Conservation (phyloP, 2,113 vertebrate genomes). For the Pipra filicauda region DNA sequence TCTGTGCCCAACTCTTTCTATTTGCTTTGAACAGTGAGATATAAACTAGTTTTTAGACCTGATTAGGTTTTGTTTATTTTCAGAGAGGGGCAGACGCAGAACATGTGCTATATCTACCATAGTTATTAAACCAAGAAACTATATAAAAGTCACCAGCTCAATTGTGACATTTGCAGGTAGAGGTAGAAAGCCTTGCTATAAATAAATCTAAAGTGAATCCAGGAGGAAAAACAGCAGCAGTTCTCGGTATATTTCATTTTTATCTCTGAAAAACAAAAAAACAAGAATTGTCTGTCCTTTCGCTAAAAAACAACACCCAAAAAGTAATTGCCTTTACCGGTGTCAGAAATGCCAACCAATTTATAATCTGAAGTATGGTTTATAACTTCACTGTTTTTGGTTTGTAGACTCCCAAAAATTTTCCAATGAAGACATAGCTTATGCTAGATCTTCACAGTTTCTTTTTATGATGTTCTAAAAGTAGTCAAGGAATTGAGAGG, state of each 20-base stretch:
- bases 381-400: background rate
- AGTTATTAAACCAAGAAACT: constrained; percentile 56
- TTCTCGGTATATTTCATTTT: background rate
- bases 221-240: background rate
- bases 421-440: background rate
- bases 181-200: constrained; percentile 16
- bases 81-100: constrained; percentile 32
- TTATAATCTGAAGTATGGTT: background rate
- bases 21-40: constrained; percentile 71
- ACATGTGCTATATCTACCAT: constrained; percentile 33
- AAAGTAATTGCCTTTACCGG: background rate
- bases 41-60: constrained; percentile 76
- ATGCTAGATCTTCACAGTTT: background rate
- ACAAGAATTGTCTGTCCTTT: background rate
- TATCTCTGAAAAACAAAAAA: constrained; percentile 23
- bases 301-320: background rate
- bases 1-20: constrained; percentile 72
- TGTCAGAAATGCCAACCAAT: background rate
- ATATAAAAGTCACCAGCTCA: constrained; percentile 24
- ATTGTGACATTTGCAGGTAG: constrained; percentile 41
- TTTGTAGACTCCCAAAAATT: background rate
- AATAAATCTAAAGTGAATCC: constrained; percentile 27
- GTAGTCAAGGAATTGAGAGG: background rate
- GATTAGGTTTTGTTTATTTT: constrained; percentile 74
- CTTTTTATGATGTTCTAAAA: background rate